Evolutionary conservation across 1,140 invertebrate species (phyloP).

Genomic region (Agrypnia vestita): DNA sequence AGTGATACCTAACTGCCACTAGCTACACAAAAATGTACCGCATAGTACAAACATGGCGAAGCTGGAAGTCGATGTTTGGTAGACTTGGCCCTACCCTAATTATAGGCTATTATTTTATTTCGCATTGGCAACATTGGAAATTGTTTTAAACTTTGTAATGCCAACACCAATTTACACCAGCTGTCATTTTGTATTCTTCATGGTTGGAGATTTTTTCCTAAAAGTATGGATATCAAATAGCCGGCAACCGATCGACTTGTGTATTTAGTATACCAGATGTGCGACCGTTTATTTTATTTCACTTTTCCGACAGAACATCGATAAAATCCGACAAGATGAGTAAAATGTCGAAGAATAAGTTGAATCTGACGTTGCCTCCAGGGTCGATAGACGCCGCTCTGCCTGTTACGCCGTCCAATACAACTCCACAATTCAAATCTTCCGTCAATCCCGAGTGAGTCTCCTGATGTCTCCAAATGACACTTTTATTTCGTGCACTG

Average conservation of each 20-base stretch:
- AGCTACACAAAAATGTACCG: too few relatives aligned
- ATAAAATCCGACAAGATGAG: conserved; percentile 44
- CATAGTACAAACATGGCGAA: too few relatives aligned
- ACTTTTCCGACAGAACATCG: conserved; percentile 25
- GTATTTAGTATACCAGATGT: conserved; percentile 30
- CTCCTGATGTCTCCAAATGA: background rate
- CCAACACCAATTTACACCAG: background rate
- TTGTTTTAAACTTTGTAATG: background rate
- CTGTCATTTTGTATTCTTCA: conserved; percentile 33
- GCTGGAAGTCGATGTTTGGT: too few relatives aligned
- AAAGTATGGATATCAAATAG: conserved; percentile 34
- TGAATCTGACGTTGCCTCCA: conserved; percentile 92
- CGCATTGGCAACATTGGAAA: background rate
- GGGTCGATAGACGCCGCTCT: conserved; percentile 86
- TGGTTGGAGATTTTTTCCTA: background rate
- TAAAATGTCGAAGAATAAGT: conserved; percentile 92
- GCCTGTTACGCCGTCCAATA: conserved; percentile 81
- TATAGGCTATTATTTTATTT: too few relatives aligned
- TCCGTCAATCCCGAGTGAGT: conserved; percentile 80
- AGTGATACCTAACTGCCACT: too few relatives aligned
- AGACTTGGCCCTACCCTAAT: too few relatives aligned
- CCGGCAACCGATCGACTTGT: background rate
- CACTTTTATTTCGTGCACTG: conserved; percentile 9
- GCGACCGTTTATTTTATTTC: conserved; percentile 15
- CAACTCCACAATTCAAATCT: conserved; percentile 77